Evolutionary conservation across 2,888 invertebrate genomes (phyloP).

Genomic region (Conops quadrifasciatus): DNA sequence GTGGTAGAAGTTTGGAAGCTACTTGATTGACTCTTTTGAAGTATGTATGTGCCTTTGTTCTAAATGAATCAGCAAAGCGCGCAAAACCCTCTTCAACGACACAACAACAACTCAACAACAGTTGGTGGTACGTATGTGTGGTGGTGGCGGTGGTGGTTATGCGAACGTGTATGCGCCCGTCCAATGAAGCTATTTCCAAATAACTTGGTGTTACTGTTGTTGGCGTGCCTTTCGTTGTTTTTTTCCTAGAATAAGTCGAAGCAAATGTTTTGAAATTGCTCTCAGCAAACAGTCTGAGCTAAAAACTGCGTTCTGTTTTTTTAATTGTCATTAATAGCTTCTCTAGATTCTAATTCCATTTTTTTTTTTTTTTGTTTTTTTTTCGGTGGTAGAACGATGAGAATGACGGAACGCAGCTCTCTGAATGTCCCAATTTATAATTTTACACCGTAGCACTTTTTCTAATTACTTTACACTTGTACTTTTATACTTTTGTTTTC

Average conservation of each 20-base stretch:
- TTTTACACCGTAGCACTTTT: neutral
- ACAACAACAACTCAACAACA: slow-evolving; percentile 15
- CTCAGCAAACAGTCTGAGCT: neutral
- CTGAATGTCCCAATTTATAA: neutral
- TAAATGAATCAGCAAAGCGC: slow-evolving; percentile 4
- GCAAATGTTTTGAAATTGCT: neutral
- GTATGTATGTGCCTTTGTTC: slow-evolving; percentile 5
- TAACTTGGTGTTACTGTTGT: neutral
- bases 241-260: neutral
- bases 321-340: neutral
- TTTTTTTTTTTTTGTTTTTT: neutral
- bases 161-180: neutral
- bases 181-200: neutral
- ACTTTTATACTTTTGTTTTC: neutral
- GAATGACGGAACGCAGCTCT: neutral
- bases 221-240: neutral
- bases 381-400: too few relatives aligned
- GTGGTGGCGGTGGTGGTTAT: neutral
- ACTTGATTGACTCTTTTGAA: slow-evolving; percentile 12
- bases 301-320: neutral
- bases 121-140: neutral
- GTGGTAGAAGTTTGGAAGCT: neutral
- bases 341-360: neutral
- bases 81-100: slow-evolving; percentile 24
- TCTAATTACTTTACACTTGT: neutral